Evolutionary conservation across 2,113 vertebrate species (phyloP).

Genomic region (Chauna torquata): DNA sequence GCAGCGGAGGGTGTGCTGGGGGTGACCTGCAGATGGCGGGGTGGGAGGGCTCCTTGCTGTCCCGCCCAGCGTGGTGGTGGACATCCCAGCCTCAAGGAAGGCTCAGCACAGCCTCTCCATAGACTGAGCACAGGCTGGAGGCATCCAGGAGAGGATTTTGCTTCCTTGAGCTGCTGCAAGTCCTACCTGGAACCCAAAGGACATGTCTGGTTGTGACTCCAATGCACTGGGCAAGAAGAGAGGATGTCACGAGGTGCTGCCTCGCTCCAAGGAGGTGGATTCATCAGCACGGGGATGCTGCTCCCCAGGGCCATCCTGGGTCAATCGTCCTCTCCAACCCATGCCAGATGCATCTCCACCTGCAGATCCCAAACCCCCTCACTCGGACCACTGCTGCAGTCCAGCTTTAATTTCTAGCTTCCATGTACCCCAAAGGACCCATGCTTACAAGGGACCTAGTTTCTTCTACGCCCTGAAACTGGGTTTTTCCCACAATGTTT

Average conservation of each 20-base stretch:
- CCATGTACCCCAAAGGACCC: background rate
- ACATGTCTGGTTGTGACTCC: background rate
- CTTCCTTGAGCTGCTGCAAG: background rate
- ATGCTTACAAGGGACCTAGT: background rate
- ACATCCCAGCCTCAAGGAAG: background rate
- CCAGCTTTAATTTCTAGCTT: background rate
- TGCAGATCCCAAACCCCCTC: accelerated
- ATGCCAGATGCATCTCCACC: background rate
- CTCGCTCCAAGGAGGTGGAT: accelerated
- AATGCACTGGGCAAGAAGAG: background rate
- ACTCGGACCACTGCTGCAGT: background rate
- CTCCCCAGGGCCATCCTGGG: accelerated
- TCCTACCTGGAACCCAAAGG: background rate
- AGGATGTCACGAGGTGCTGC: background rate
- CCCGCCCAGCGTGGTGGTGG: background rate
- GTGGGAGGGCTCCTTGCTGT: background rate
- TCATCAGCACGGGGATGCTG: background rate
- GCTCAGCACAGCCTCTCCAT: no score
- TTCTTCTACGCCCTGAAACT: background rate
- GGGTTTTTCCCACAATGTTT: background rate
- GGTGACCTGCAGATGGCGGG: background rate
- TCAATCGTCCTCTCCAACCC: background rate
- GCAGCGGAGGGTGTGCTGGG: background rate
- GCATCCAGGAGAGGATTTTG: background rate
- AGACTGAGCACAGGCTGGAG: background rate